Percentiles rank a stretch among this genome's conserved stretches.
phyloP scores from a whole-genome alignment of 2,888 invertebrate genomes.

The Petrophora chlorosata region DNA sequence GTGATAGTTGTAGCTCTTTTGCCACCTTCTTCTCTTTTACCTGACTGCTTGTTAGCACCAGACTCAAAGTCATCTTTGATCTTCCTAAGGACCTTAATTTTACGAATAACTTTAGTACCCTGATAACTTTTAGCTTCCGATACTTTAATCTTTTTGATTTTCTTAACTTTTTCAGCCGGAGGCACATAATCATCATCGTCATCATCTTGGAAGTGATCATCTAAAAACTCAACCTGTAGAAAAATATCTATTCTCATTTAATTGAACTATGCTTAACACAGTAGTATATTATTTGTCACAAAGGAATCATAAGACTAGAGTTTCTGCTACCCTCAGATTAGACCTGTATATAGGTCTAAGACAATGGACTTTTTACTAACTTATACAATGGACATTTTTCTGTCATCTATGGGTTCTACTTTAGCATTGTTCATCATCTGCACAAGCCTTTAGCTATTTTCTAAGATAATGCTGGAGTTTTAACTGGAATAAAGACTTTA shows the following conservation, averaged over 20 bases:
- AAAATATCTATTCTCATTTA: background rate
- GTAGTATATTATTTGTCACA: too few relatives aligned
- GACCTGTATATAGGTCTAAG: too few relatives aligned
- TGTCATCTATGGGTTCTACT: too few relatives aligned
- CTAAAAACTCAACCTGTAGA: constrained; percentile 64
- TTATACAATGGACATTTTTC: too few relatives aligned
- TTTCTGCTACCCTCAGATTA: too few relatives aligned
- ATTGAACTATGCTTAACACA: too few relatives aligned
- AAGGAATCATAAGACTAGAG: too few relatives aligned
- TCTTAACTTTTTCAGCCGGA: constrained; percentile 58
- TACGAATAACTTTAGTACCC: constrained; percentile 63
- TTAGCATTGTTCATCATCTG: too few relatives aligned
- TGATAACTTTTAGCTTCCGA: constrained; percentile 64
- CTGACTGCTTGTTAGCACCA: constrained; percentile 2
- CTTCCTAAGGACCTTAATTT: constrained; percentile 67
- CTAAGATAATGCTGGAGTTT: too few relatives aligned
- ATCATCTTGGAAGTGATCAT: constrained; percentile 72
- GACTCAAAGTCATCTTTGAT: constrained; percentile 54
- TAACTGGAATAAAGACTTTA: too few relatives aligned
- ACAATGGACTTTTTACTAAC: too few relatives aligned
- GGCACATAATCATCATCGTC: constrained; percentile 75
- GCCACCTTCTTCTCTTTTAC: constrained; percentile 41
- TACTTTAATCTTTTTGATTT: constrained; percentile 52
- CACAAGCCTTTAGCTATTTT: too few relatives aligned
- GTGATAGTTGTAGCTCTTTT: constrained; percentile 73